These are phyloP conservation scores for Brachypteracias leptosomus DNA, from an alignment of 2,113 vertebrate species.

Conservation along the genomic window DNA sequence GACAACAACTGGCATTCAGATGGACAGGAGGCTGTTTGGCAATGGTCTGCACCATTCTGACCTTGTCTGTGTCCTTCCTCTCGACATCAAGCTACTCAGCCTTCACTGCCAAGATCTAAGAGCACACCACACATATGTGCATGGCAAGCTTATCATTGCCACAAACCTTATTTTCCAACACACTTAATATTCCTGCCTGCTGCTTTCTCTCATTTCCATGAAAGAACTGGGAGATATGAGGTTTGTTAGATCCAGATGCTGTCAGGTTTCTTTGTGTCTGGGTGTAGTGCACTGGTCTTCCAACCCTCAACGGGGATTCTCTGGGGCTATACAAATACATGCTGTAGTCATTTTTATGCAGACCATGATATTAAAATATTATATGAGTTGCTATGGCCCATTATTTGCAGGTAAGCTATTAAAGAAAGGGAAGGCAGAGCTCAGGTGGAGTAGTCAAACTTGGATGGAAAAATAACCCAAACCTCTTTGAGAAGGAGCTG, in stretches of 20 bases:
- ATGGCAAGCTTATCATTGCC: not conserved
- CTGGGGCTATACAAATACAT: not conserved
- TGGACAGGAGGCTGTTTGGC: not conserved
- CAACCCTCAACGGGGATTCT: not conserved
- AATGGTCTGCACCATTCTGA: not conserved
- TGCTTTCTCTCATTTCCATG: not conserved
- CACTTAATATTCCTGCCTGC: rapidly evolving
- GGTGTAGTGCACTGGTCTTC: not conserved
- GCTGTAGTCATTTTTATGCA: not conserved
- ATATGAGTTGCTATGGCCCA: not conserved
- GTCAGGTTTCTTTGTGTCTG: not conserved
- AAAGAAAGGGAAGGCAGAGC: not conserved
- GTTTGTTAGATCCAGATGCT: not conserved
- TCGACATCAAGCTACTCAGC: not conserved
- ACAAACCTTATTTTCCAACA: not conserved
- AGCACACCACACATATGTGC: not conserved
- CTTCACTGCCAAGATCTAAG: not conserved
- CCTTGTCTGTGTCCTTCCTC: not conserved
- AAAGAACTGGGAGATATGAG: not conserved
- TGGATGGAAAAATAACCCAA: not conserved
- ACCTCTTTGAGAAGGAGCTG: not conserved
- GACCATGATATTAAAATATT: not conserved
- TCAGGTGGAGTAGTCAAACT: not conserved
- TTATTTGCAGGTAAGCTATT: not conserved
- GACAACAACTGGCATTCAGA: not conserved